Evolutionary conservation across 1,140 invertebrate species (phyloP).

Genomic region (Epicauta chinensis): DNA sequence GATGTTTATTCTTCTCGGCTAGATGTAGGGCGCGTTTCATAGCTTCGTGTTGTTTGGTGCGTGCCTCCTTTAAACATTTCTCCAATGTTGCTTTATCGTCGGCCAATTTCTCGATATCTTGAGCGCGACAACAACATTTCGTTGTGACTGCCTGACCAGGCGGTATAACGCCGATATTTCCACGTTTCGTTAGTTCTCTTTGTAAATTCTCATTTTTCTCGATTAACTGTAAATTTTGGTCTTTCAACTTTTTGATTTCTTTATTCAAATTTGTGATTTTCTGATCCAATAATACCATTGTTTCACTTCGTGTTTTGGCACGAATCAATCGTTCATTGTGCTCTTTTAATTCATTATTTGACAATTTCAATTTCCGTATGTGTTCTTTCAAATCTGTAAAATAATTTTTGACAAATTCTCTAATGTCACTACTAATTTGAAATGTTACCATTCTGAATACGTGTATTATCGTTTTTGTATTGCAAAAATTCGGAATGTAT

Average conservation of each 20-base stretch:
- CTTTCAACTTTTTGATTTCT: constrained; percentile 47
- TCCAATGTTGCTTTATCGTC: not conserved
- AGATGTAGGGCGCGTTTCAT: constrained; percentile 61
- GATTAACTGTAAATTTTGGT: constrained; percentile 42
- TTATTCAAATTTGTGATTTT: constrained; percentile 45
- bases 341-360: constrained; percentile 48
- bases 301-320: constrained; percentile 17
- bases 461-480: constrained; percentile 56
- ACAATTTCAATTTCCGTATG: constrained; percentile 45
- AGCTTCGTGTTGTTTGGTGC: constrained; percentile 65
- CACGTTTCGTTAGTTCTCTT: constrained; percentile 18
- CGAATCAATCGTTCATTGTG: constrained; percentile 21
- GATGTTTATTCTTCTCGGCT: constrained; percentile 57
- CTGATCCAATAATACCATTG: constrained; percentile 43
- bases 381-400: constrained; percentile 50
- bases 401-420: too few species aligned
- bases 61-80: constrained; percentile 40
- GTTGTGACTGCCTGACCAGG: constrained; percentile 12
- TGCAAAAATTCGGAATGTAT: constrained; percentile 61
- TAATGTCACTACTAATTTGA: not conserved
- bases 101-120: not conserved
- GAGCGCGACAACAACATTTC: constrained; percentile 48
- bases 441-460: constrained; percentile 46
- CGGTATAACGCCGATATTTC: too few species aligned
- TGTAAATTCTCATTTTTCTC: constrained; percentile 38